Percentiles rank a stretch among this genome's conserved stretches.
These are phyloP conservation scores for Sinosuthora webbiana DNA, from an alignment of 2,113 vertebrate genomes.

Conservation along the genomic window DNA sequence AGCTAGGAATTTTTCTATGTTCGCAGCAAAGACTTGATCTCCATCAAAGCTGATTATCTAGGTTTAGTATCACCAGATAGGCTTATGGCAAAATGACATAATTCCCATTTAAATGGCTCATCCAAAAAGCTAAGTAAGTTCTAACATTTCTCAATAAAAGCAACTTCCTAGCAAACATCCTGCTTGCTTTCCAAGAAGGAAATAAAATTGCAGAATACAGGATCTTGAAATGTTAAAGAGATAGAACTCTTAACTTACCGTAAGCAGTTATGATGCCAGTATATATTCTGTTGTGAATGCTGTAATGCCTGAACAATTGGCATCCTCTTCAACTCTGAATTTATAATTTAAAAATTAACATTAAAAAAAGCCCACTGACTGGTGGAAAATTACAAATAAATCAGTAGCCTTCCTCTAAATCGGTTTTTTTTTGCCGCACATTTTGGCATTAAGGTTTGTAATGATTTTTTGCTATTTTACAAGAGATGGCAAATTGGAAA, in stretches of 20 bases:
- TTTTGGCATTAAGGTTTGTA: neutral
- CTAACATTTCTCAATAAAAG: conserved; percentile 8
- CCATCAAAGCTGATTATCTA: neutral
- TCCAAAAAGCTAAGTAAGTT: conserved; percentile 25
- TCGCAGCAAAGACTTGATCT: neutral
- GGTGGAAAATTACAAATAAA: neutral
- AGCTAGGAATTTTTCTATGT: neutral
- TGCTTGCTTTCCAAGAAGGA: conserved; percentile 43
- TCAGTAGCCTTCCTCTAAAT: neutral
- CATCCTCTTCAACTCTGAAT: neutral
- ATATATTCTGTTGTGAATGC: neutral
- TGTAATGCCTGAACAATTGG: neutral
- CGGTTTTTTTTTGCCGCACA: fast-evolving
- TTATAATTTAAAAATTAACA: neutral
- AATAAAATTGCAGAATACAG: conserved; percentile 21
- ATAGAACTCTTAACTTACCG: neutral
- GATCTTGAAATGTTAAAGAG: neutral
- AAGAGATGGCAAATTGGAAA: neutral
- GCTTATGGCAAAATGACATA: conserved; percentile 13
- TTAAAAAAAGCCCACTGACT: neutral
- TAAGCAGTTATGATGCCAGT: neutral
- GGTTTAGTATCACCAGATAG: neutral
- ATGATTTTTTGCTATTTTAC: neutral
- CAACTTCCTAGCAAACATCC: conserved; percentile 29
- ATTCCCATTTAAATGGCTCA: conserved; percentile 27